A percentile compares a stretch with the other conserved stretches of the same genome.
Evolutionary conservation across 1,140 invertebrate genomes (phyloP).

Genomic region (Diprion similis): DNA sequence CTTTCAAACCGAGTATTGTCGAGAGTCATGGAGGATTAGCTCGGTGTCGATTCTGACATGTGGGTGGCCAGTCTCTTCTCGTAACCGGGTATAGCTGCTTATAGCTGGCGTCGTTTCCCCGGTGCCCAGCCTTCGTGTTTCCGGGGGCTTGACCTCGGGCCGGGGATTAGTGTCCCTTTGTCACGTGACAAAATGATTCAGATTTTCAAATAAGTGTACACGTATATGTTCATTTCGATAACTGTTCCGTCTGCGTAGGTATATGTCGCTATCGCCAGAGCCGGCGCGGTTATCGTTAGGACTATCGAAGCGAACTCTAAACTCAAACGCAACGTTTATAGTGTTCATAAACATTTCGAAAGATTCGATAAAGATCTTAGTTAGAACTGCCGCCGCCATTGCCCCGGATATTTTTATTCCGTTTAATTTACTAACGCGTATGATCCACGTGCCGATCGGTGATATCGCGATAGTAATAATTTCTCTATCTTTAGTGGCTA

Average conservation of each 20-base stretch:
- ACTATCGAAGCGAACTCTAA: not conserved
- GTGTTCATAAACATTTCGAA: conserved; percentile 6
- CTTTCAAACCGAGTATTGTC: no score
- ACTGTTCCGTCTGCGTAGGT: not conserved
- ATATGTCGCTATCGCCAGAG: not conserved
- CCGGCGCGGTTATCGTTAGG: not conserved
- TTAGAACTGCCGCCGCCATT: no score
- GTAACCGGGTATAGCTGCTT: no score
- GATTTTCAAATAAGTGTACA: not conserved
- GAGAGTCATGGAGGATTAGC: no score
- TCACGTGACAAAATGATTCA: not conserved
- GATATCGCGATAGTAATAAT: conserved; percentile 2
- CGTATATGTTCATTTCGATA: not conserved
- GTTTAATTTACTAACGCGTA: not conserved
- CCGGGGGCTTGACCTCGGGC: not conserved
- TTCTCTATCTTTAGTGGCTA: not conserved
- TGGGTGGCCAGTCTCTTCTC: no score
- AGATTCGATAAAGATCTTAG: not conserved
- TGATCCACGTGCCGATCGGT: not conserved
- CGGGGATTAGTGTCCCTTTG: not conserved
- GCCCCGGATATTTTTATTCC: not conserved
- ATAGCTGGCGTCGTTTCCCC: no score
- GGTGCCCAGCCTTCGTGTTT: not conserved
- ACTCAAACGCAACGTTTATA: not conserved
- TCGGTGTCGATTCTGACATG: no score